Conservation (phyloP, 2,797 vertebrate genomes). For the Eupleurogrammus muticus region DNA sequence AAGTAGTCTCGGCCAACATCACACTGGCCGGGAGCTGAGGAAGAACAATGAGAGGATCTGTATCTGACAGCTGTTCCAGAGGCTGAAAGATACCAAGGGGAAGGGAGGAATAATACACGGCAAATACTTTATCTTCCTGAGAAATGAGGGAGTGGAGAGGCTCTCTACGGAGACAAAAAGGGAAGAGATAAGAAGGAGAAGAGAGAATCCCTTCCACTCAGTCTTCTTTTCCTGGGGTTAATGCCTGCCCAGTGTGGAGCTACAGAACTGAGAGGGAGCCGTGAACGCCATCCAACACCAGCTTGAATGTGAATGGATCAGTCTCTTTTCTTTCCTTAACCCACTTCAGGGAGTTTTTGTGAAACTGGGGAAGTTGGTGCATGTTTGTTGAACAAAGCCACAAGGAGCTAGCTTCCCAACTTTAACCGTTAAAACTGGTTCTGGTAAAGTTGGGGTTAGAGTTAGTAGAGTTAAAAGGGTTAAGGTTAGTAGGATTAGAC, state of each 20-base stretch:
- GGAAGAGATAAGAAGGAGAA: conserved; percentile 45
- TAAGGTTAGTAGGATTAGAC: too few relatives aligned
- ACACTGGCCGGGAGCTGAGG: too few relatives aligned
- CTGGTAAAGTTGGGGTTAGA: too few relatives aligned
- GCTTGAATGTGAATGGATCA: conserved; percentile 23
- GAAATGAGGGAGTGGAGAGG: conserved; percentile 41
- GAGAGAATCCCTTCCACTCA: conserved; percentile 12
- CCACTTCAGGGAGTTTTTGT: conserved; percentile 32
- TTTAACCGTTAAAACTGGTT: too few relatives aligned
- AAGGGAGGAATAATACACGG: conserved; percentile 41
- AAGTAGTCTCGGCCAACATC: conserved; percentile 35
- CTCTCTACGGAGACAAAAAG: conserved; percentile 33
- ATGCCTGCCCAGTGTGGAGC: conserved; percentile 23
- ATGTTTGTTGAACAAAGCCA: conserved; percentile 23
- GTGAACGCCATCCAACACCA: conserved; percentile 5
- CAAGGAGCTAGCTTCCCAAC: too few relatives aligned
- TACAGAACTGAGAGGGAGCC: conserved; percentile 28
- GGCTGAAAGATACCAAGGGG: conserved; percentile 28
- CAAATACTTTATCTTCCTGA: conserved; percentile 62
- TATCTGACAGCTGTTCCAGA: conserved; percentile 60
- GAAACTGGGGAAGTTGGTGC: neutral
- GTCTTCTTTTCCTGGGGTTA: conserved; percentile 6
- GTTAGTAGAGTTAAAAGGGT: too few relatives aligned
- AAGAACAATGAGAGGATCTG: conserved; percentile 62
- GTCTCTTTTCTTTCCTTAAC: conserved; percentile 12